Percentiles rank a stretch among this genome's conserved stretches.
Evolutionary conservation across 2,888 invertebrate species (phyloP).

Genomic region (Onchidella celtica): DNA sequence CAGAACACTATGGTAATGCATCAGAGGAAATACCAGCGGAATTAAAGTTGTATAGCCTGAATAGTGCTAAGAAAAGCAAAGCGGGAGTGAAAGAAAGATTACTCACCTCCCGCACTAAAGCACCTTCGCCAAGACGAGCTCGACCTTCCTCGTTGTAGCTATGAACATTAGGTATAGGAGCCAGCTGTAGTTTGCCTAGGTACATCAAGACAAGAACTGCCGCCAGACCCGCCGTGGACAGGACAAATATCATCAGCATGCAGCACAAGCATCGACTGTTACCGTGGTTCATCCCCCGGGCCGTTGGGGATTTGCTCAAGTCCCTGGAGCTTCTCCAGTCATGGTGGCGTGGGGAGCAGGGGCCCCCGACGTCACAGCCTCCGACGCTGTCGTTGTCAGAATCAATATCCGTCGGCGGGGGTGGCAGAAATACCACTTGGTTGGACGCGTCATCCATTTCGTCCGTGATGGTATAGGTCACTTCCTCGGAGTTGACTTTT

Average conservation of each 20-base stretch:
- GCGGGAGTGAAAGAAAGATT: no score
- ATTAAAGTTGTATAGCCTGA: no score
- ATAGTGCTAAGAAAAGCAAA: no score
- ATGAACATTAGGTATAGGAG: constrained; percentile 38
- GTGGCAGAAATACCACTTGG: constrained; percentile 43
- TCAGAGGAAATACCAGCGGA: no score
- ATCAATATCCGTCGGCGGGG: constrained; percentile 45
- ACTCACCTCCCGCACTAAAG: constrained; percentile 42
- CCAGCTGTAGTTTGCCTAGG: constrained; percentile 40
- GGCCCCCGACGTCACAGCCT: constrained; percentile 42
- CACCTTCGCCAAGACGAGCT: constrained; percentile 35
- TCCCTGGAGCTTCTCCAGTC: constrained; percentile 42
- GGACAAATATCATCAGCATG: constrained; percentile 45
- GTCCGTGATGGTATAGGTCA: constrained; percentile 43
- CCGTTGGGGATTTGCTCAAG: constrained; percentile 40
- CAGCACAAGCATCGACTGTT: constrained; percentile 44
- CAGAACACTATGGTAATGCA: no score
- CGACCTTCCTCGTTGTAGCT: constrained; percentile 20
- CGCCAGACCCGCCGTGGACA: constrained; percentile 42
- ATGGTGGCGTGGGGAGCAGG: constrained; percentile 47
- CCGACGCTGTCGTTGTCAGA: constrained; percentile 45
- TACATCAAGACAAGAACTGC: constrained; percentile 45
- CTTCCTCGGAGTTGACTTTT: constrained; percentile 31
- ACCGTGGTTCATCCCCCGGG: constrained; percentile 10
- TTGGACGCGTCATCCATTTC: constrained; percentile 42